phyloP scores from a whole-genome alignment of 1,140 invertebrate species.

The Nautilus pompilius region DNA sequence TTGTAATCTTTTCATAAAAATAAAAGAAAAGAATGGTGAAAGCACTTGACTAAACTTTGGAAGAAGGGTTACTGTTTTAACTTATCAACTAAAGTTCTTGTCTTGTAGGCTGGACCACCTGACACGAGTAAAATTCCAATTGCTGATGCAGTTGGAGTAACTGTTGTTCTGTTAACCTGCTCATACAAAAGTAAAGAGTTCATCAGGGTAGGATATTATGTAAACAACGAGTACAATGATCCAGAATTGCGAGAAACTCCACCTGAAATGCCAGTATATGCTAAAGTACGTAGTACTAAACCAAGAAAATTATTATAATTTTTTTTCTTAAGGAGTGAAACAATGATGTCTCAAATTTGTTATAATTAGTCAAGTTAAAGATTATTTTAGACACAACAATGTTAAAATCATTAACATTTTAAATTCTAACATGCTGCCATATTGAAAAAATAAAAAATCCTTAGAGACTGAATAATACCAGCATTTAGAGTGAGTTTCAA shows the following conservation, averaged over 20 bases:
- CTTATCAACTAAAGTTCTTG: too few relatives aligned
- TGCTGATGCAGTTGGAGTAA: constrained; percentile 94
- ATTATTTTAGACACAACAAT: background rate
- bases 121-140: constrained; percentile 90
- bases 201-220: constrained; percentile 96
- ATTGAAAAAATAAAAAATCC: too few relatives aligned
- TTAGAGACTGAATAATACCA: too few relatives aligned
- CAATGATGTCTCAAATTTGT: too few relatives aligned
- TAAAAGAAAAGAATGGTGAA: too few relatives aligned
- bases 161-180: constrained; percentile 93
- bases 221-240: constrained; percentile 96
- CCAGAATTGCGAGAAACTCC: constrained; percentile 92
- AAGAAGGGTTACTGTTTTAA: too few relatives aligned
- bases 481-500: too few relatives aligned
- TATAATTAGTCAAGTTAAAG: background rate
- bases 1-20: too few relatives aligned
- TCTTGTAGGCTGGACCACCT: constrained; percentile 89
- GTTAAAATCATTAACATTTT: background rate
- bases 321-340: too few relatives aligned
- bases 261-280: constrained; percentile 85
- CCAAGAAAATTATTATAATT: background rate
- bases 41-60: too few relatives aligned
- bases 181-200: constrained; percentile 92
- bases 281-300: constrained; percentile 67
- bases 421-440: too few relatives aligned